Evolutionary conservation across 2,797 vertebrate genomes (phyloP).

Genomic region (Urocyon cinereoargenteus): DNA sequence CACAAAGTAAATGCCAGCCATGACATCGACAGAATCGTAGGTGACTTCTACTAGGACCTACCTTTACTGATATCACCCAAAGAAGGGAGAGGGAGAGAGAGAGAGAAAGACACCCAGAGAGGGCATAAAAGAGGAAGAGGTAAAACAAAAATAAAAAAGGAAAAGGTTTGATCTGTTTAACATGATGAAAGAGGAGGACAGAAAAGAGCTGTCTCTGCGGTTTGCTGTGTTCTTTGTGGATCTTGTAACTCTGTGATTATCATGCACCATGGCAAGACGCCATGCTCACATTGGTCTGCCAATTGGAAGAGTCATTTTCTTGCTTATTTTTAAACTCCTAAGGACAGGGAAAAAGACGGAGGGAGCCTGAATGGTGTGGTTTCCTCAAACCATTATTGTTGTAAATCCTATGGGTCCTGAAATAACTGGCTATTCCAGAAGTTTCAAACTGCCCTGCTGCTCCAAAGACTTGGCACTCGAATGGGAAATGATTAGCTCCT

Average conservation of each 20-base stretch:
- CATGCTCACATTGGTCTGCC: slow-evolving; percentile 66
- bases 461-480: slow-evolving; percentile 58
- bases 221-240: background rate
- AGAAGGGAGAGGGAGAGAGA: background rate
- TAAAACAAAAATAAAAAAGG: slow-evolving; percentile 30
- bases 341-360: slow-evolving; percentile 58
- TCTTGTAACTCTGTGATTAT: slow-evolving; percentile 59
- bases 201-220: slow-evolving; percentile 56
- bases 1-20: background rate
- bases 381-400: slow-evolving; percentile 71
- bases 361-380: slow-evolving; percentile 62
- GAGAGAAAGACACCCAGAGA: too few relatives aligned
- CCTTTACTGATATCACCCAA: background rate
- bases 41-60: background rate
- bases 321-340: slow-evolving; percentile 80
- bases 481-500: slow-evolving; percentile 65
- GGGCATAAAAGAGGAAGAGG: background rate
- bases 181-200: slow-evolving; percentile 9
- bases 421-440: slow-evolving; percentile 66
- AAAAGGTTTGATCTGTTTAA: background rate
- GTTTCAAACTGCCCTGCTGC: slow-evolving; percentile 8
- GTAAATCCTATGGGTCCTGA: slow-evolving; percentile 67
- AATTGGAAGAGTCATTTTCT: slow-evolving; percentile 57
- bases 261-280: background rate
- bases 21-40: background rate